Evolutionary conservation across 2,888 invertebrate genomes (phyloP), one percentile per base, ranked within the genome.

Genomic region (Macrophya annulata): DNA sequence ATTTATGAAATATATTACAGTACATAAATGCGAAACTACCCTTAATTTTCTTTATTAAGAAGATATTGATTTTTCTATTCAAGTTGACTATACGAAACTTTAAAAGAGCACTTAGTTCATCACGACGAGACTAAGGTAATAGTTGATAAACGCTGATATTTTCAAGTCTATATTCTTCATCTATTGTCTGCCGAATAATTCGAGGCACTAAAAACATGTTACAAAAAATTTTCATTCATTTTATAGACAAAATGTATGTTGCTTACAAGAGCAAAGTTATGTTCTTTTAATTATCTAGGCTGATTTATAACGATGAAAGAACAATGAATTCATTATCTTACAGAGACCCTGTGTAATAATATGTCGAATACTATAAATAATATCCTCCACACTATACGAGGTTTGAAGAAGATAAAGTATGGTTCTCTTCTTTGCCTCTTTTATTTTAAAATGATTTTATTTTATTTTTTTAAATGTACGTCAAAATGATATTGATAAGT

Each of bases 1-100:
- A 83, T 68, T 48, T 83, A 71, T 83, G 45, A 83, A 68, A 68
- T 68, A 68, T 71, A 83, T 83, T 83, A 83, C 83, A 83, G 68
- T 83, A 71, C 68, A 68, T 83, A 83, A 83, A 83, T 71, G 83
- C 51, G 83, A 83, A 45, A 83, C 85, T 68, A 68, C 37, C 37
- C 10, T 68, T 68, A 25, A 68, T 68, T 68, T 68, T 68, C 37
- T 15, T 55, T 48, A 8, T 43, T 81, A 43, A 43, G 48, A 40
- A 43, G 43, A 40, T 48, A 62, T 81, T 62, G 43, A 45, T 62
- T 62, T 59, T 59, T 37, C 59, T 62, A 81, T 81, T 81, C 10
- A 68, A 81, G 43, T 62, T 40, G 62, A 81, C 81, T 81, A 81
- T 43, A 62, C 62, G 55, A 40, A 62, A 81, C 81, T 81, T 81